A percentile compares a stretch with the other conserved stretches of the same genome.
phyloP scores from a whole-genome alignment of 2,888 invertebrate genomes.

The Drosophila neotestacea region DNA sequence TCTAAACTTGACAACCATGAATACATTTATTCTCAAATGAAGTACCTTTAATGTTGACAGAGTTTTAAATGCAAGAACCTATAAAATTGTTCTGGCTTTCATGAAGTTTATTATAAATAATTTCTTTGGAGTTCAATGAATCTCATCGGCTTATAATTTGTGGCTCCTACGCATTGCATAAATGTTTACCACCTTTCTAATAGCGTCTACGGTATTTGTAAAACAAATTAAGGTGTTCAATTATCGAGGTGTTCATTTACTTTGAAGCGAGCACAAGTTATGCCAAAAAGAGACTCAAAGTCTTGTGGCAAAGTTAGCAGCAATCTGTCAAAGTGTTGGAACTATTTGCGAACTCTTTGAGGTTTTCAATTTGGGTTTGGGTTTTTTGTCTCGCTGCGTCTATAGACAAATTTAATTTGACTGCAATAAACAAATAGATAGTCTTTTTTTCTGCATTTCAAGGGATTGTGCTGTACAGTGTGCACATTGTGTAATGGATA shows the following conservation, averaged over 20 bases:
- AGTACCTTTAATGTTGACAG: no score
- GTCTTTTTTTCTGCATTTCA: background rate
- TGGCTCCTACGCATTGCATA: constrained; percentile 17
- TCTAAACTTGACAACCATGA: no score
- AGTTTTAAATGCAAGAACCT: no score
- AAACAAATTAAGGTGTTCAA: constrained; percentile 17
- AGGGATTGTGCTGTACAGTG: constrained; percentile 19
- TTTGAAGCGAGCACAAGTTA: background rate
- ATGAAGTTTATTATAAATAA: no score
- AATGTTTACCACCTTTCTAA: constrained; percentile 17
- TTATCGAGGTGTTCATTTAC: constrained; percentile 10
- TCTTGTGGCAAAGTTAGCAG: constrained; percentile 16
- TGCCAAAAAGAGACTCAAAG: no score
- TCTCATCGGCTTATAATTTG: background rate
- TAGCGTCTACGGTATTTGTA: constrained; percentile 3
- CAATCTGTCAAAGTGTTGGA: constrained; percentile 32
- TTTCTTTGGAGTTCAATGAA: constrained; percentile 1
- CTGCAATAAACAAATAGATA: constrained; percentile 19
- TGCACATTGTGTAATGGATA: constrained; percentile 32
- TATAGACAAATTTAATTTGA: constrained; percentile 19
- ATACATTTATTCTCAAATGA: no score
- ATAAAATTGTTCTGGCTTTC: no score
- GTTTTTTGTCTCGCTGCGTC: constrained; percentile 9
- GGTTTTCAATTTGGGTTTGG: constrained; percentile 4
- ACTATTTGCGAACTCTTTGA: constrained; percentile 27